Percentiles rank a stretch among this genome's conserved stretches.
Conservation (phyloP, 2,113 vertebrate genomes). For the Alligator mississippiensis region DNA sequence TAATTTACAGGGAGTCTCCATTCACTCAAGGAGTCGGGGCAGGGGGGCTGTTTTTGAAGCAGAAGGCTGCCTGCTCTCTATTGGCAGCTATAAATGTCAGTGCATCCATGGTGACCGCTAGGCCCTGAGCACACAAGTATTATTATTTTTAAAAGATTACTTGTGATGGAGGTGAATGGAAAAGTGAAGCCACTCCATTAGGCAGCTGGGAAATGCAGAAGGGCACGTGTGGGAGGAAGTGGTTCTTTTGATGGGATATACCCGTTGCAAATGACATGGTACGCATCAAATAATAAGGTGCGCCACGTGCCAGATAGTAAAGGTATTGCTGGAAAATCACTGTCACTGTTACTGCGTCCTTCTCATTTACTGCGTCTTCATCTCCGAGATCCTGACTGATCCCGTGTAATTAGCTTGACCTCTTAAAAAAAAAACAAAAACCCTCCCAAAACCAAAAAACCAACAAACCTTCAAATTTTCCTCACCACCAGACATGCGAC, state of each 20-base stretch:
- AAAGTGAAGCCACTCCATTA: slow-evolving; percentile 11
- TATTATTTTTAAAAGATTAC: not conserved
- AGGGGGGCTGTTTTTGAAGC: not conserved
- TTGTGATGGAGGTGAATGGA: not conserved
- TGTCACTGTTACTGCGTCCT: slow-evolving; percentile 24
- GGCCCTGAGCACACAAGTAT: not conserved
- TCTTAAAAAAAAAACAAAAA: not conserved
- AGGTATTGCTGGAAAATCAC: slow-evolving; percentile 15
- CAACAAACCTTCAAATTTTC: slow-evolving; percentile 31
- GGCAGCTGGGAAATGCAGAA: not conserved
- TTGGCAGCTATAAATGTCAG: not conserved
- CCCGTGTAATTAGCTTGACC: slow-evolving; percentile 32
- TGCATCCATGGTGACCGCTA: fast-evolving
- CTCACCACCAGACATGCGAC: not conserved
- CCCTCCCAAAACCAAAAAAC: not conserved
- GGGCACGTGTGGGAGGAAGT: not conserved
- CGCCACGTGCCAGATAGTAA: not conserved
- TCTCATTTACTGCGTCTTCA: slow-evolving; percentile 65
- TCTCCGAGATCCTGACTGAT: slow-evolving; percentile 56
- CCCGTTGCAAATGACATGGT: not conserved
- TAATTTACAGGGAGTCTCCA: not conserved
- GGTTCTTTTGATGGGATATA: slow-evolving; percentile 46
- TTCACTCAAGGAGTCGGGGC: fast-evolving
- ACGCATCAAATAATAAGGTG: not conserved
- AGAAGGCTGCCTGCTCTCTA: not conserved